These are phyloP conservation scores for Holacanthus passer DNA, from an alignment of 2,113 vertebrate genomes.

Conservation along the genomic window DNA sequence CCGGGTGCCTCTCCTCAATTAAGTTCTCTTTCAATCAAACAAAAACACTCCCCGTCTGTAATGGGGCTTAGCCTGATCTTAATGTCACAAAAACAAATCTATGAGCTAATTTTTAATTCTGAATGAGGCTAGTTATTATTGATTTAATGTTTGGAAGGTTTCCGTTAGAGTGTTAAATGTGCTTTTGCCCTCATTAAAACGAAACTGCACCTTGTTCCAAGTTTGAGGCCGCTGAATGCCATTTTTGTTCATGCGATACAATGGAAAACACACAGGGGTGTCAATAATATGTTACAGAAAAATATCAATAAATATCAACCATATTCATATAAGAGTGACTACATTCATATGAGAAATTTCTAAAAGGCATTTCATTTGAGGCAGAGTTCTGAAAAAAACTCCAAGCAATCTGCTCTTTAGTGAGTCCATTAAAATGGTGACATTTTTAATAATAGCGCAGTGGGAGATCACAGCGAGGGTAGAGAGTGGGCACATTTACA, in stretches of 20 bases:
- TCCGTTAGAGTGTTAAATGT: slow-evolving; percentile 37
- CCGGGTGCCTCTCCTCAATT: slow-evolving; percentile 52
- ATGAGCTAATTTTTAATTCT: slow-evolving; percentile 35
- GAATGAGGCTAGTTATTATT: slow-evolving; percentile 20
- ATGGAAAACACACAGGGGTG: slow-evolving; percentile 14
- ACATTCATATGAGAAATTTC: slow-evolving; percentile 33
- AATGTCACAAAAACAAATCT: slow-evolving; percentile 40
- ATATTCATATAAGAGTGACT: slow-evolving; percentile 16
- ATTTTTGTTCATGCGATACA: slow-evolving; percentile 6
- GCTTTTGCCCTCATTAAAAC: slow-evolving; percentile 15
- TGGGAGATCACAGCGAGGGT: slow-evolving; percentile 61
- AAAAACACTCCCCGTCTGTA: slow-evolving; percentile 24
- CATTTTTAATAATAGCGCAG: slow-evolving; percentile 76
- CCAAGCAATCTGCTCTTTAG: slow-evolving; percentile 58
- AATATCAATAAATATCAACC: too few relatives aligned
- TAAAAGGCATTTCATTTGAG: slow-evolving; percentile 55
- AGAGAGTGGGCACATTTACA: slow-evolving; percentile 53
- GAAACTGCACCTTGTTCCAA: slow-evolving; percentile 11
- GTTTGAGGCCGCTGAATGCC: slow-evolving; percentile 18
- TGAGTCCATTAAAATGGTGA: slow-evolving; percentile 71
- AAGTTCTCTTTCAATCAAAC: slow-evolving; percentile 60
- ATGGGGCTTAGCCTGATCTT: slow-evolving; percentile 11
- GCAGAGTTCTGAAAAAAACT: slow-evolving; percentile 18
- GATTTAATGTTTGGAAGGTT: slow-evolving; percentile 49
- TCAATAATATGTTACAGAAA: slow-evolving; percentile 17